phyloP scores from a whole-genome alignment of 2,113 vertebrate genomes.

The Antechinus stuartii region DNA sequence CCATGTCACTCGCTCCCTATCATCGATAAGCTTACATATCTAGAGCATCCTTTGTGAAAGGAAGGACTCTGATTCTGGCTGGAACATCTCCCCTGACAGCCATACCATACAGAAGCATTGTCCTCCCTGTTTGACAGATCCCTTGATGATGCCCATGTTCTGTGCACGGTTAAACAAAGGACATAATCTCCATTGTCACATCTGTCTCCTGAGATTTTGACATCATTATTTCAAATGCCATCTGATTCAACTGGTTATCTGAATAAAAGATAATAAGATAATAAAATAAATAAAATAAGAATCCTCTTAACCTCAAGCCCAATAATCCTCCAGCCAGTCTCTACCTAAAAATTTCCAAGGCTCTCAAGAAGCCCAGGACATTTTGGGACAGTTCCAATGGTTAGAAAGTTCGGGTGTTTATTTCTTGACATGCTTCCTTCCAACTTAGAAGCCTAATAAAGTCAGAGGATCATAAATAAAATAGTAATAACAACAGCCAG shows the following conservation, averaged over 20 bases:
- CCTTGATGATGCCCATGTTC: not conserved
- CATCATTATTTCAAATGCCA: not conserved
- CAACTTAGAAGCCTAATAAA: not conserved
- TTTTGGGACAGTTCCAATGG: not conserved
- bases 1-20: too few species aligned
- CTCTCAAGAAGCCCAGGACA: not conserved
- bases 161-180: too few species aligned
- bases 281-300: not conserved
- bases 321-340: not conserved
- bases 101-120: too few species aligned
- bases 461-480: not conserved
- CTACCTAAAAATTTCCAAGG: not conserved
- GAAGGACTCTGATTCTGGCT: not conserved
- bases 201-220: too few species aligned
- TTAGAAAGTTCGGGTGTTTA: not conserved
- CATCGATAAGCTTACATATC: not conserved
- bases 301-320: not conserved
- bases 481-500: not conserved
- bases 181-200: not conserved
- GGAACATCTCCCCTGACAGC: not conserved
- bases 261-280: not conserved
- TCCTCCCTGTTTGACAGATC: not conserved
- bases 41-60: not conserved
- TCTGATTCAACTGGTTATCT: not conserved
- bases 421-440: not conserved